phyloP scores from a whole-genome alignment of 2,797 vertebrate species.

The Varecia variegata region DNA sequence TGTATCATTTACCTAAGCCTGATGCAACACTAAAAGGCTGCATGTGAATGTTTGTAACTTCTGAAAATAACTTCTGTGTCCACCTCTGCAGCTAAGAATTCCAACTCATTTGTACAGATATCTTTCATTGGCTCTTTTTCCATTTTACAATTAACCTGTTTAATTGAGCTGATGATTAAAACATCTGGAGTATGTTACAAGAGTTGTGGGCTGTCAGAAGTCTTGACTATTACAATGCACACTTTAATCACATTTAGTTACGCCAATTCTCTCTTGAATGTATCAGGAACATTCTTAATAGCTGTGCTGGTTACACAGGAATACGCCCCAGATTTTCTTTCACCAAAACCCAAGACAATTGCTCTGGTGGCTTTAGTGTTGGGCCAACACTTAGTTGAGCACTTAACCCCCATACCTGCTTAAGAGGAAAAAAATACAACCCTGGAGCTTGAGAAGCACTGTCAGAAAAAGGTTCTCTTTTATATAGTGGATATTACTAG shows the following conservation, averaged over 20 bases:
- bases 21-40: background rate
- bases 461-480: background rate
- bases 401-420: background rate
- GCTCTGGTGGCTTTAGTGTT: background rate
- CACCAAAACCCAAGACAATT: background rate
- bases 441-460: background rate
- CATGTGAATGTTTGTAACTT: background rate
- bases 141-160: background rate
- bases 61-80: background rate
- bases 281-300: background rate
- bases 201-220: background rate
- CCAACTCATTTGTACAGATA: background rate
- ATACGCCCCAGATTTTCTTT: background rate
- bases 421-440: background rate
- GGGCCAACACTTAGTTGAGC: background rate
- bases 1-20: background rate
- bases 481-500: background rate
- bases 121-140: background rate
- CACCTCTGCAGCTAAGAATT: background rate
- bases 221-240: background rate
- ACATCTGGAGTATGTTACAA: background rate
- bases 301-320: background rate
- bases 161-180: background rate
- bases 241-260: background rate
- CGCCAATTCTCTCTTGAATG: background rate